Evolutionary conservation across 2,888 invertebrate genomes (phyloP), one percentile per base, ranked within the genome.

Genomic region (Busseola fusca): DNA sequence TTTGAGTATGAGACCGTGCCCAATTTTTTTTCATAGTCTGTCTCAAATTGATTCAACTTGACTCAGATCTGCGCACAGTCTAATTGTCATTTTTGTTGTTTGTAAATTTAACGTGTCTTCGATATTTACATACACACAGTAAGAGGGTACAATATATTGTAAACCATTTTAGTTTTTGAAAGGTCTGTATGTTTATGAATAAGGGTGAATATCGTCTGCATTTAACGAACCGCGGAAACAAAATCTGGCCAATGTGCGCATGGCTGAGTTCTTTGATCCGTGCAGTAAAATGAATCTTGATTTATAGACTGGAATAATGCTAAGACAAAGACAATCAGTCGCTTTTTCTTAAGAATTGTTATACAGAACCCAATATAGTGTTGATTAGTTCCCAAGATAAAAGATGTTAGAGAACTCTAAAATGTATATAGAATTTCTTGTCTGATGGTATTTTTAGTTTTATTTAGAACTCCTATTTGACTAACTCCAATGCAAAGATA

Each of bases 191-290:
- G 10, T 72, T 72, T 63, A 58, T 58, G 21, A 63, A 72, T 78
- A 75, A 78, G 63, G 50, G 27, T 48, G 72, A 72, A 58, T 58
- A 58, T 78, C 25, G 57, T 45, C 14, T 78, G 72, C 50, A 63
- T 40, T 72, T 59, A 12, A 18, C 40, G 25, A 59, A 63, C 27
- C 27, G 70, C 57, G 50, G 60, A 48, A 74, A 34, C 42, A 58
- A 63, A 72, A 52, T 78, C 58, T 75, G 40, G 72, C 59, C 74
- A 75, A 52, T 72, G 60, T 70, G 78, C 78, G 74, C 74, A 75
- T 75, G 72, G 74, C 58, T 75, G 63, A 14, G 57, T 78, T 72
- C 78, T 78, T 78, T 78, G 62, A 78, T 75, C 78, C 63, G 21
- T 45, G 63, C 45, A 63, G 37, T 72, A 57, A 74, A 74, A 77